Base-by-base conservation (phyloP, 2,113 vertebrate species). In the Enhydra lutris region DNA sequence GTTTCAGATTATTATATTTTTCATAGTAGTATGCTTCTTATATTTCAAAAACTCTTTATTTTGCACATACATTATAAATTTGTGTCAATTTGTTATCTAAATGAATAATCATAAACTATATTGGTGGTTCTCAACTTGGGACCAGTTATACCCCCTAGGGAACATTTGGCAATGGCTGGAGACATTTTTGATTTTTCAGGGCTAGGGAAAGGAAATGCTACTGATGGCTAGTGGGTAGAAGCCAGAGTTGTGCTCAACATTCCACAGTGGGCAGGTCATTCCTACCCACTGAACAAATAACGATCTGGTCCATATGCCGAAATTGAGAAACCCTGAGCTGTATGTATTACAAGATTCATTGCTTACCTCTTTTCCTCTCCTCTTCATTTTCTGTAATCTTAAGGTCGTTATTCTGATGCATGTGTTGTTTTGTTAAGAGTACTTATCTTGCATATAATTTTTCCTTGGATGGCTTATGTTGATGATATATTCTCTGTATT, bases 1-100 rank as follows among this genome's bases (percentile, higher is more conserved):
- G 73, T 89, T 97, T 82, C 42, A 94, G 89, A 90, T 92, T 94
- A 52, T 95, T 96, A 92, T 45, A 50, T 87, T 95, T 96, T 96
- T 94, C 84, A 92, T 85, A 79, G 88, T 78, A 79, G 59, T 52
- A 42, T 94, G 67, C 14, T 34, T 93, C 52, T 78, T 95, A 89
- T 95, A 74, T 93, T 96, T 96, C 71, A 96, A 90, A 85, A 95
- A 74, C 84, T 67, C 39, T 17, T 91, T 91, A 94, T 91, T 94
- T 94, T 97, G 39, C 67, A 91, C 59, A 47, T 89, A 74, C 15
- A 23, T 94, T 97, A 79, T 36, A 88, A 52, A 39, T 55, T 94
- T 86, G 95, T 95, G 79, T 94, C 91, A 92, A 84, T 97, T 55
- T 93, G 34, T 92, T 96, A 78, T 81, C 57, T 92, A 90, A 82